A percentile compares a stretch with the other conserved stretches of the same genome.
Conservation (phyloP, 2,113 vertebrate genomes). For the Alosa alosa region DNA sequence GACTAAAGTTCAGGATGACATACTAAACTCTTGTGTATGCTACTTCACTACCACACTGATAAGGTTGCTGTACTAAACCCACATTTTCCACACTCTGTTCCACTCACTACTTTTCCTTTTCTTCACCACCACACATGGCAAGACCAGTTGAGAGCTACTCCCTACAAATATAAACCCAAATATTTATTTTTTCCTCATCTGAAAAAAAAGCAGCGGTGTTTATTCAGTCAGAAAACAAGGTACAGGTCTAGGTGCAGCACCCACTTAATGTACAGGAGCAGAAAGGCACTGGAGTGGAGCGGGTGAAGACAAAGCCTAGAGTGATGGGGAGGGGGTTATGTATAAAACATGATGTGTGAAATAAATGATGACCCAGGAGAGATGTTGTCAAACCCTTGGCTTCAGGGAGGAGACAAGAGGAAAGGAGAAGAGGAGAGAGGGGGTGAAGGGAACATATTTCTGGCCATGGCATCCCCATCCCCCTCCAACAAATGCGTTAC, state of each 20-base stretch:
- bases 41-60: neutral
- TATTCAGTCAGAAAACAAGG: neutral
- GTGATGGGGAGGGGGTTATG: constrained; percentile 31
- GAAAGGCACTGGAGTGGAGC: neutral
- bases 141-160: neutral
- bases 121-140: neutral
- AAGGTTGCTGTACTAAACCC: neutral
- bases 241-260: neutral
- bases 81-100: neutral
- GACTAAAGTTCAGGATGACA: neutral
- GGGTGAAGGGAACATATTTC: neutral
- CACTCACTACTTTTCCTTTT: neutral
- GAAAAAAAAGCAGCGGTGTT: neutral
- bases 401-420: constrained; percentile 7
- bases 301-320: neutral
- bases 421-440: neutral
- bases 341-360: constrained; percentile 48
- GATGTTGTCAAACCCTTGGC: constrained; percentile 18
- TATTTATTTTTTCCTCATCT: neutral
- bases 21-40: neutral
- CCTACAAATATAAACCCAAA: neutral
- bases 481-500: constrained; percentile 23
- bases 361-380: constrained; percentile 53
- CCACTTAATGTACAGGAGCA: neutral
- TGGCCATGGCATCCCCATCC: constrained; percentile 8